A percentile compares a stretch with the other conserved stretches of the same genome.
Evolutionary conservation across 1,140 invertebrate species (phyloP).

Genomic region (Asbolus verrucosus): DNA sequence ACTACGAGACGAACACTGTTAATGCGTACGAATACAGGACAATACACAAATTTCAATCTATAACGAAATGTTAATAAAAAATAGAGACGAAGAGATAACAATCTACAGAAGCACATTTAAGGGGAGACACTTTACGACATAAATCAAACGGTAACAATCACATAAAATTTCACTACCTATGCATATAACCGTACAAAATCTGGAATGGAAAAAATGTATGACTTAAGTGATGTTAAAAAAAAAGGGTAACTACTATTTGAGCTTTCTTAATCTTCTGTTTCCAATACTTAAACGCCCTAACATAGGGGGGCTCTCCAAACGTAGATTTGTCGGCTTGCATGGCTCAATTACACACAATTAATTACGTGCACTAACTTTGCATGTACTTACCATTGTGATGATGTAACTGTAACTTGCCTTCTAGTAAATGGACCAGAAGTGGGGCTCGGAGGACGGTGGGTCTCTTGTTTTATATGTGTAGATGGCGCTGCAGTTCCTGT

Average conservation of each 20-base stretch:
- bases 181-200: background rate
- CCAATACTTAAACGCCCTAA: slow-evolving; percentile 62
- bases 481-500: slow-evolving; percentile 71
- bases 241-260: slow-evolving; percentile 60
- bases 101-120: slow-evolving; percentile 26
- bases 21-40: slow-evolving; percentile 5
- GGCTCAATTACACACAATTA: slow-evolving; percentile 12
- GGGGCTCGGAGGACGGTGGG: slow-evolving; percentile 73
- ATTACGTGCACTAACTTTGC: slow-evolving; percentile 40
- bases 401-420: slow-evolving; percentile 73
- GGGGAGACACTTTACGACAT: slow-evolving; percentile 5
- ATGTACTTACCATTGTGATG: slow-evolving; percentile 74
- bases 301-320: slow-evolving; percentile 58
- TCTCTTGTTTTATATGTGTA: slow-evolving; percentile 79
- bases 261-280: slow-evolving; percentile 62
- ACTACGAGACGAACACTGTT: slow-evolving; percentile 16
- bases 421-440: slow-evolving; percentile 75
- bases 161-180: slow-evolving; percentile 26
- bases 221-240: slow-evolving; percentile 20
- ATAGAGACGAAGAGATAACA: slow-evolving; percentile 10
- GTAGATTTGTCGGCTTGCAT: slow-evolving; percentile 51
- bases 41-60: slow-evolving; percentile 6
- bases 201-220: slow-evolving; percentile 38
- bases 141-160: slow-evolving; percentile 2
- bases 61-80: background rate